These are phyloP conservation scores for Melospiza melodia DNA, from an alignment of 2,113 vertebrate species.

Conservation along the genomic window DNA sequence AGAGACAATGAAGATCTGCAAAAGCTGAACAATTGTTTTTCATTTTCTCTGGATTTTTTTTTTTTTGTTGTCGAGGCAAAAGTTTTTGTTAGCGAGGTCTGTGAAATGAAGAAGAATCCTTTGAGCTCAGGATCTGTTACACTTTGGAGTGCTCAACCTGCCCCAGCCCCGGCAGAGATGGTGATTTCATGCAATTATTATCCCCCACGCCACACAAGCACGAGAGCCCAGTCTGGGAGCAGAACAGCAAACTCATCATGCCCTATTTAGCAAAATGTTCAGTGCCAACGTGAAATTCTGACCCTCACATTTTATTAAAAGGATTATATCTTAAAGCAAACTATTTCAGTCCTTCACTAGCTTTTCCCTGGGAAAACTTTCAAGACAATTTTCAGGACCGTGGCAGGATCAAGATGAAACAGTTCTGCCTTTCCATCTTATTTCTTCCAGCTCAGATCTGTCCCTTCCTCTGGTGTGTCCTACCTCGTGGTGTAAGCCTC, in stretches of 20 bases:
- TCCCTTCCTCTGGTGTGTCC: neutral
- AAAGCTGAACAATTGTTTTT: neutral
- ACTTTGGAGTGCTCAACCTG: neutral
- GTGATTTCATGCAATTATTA: constrained; percentile 35
- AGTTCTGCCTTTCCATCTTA: constrained; percentile 1
- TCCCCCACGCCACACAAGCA: neutral
- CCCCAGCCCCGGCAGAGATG: neutral
- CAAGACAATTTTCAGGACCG: constrained; percentile 36
- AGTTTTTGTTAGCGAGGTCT: neutral
- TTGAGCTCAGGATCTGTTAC: constrained; percentile 12
- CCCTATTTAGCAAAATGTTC: constrained; percentile 47
- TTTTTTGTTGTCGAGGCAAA: neutral
- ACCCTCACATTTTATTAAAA: constrained; percentile 58
- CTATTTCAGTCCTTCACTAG: constrained; percentile 1
- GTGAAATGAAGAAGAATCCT: neutral
- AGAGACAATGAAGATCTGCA: neutral
- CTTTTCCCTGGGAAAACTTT: constrained; percentile 35
- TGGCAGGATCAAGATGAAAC: constrained; percentile 50
- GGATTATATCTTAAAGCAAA: constrained; percentile 57
- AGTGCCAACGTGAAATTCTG: constrained; percentile 14
- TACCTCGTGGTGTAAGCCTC: neutral
- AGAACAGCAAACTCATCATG: constrained; percentile 44
- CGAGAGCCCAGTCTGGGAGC: neutral
- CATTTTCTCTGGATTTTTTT: neutral
- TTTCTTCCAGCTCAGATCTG: neutral